Base-by-base conservation (phyloP, 2,113 vertebrate genomes). In the Sinocyclocheilus rhinocerous region DNA sequence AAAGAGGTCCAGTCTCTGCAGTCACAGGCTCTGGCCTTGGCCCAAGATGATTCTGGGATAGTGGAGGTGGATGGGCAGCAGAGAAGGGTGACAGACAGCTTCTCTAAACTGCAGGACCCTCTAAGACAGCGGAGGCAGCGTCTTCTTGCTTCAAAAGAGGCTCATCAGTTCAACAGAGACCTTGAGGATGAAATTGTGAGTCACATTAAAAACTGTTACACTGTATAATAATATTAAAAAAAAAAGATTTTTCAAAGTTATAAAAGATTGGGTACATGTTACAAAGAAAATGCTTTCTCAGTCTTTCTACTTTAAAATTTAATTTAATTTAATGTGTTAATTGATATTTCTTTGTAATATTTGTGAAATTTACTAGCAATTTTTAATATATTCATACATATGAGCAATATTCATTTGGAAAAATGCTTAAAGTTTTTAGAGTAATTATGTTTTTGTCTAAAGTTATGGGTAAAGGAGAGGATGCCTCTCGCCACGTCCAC, bases 101-200 rank as follows among this genome's bases (percentile, higher is more conserved):
- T 98, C 90, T 45, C 89, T 48, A 89, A 91, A 85, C 92, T 98
- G 50, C 94, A 92, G 91, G 95, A 95, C 0, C 97, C 97, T n/a
- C 94, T 98, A 55, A 13, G 88, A 22, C 92, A 94, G 24, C 94
- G 97, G 76, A 94, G 94, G 50, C 93, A 88, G 85, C 92, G 90
- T 63, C 94, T 98, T 15, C 93, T 97, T 0, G 95, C 96, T 75
- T 98, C 97, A 13, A 97, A 97, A 39, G 97, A 98, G 90, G 95
- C 95, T 80, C 97, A 98, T 89, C 97, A 98, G 87, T 98, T 98
- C 92, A 96, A 97, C 92, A 93, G 97, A 36, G 97, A 98, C 59
- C 93, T 98, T 89, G 97, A 97, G 86, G 97, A 98, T 52, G 97
- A 98, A 94, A 97, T 97, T 0, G 97, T 98, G 90, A 97, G 96